Evolutionary conservation across 2,113 vertebrate genomes (phyloP).

Genomic region (Pardalotus punctatus): DNA sequence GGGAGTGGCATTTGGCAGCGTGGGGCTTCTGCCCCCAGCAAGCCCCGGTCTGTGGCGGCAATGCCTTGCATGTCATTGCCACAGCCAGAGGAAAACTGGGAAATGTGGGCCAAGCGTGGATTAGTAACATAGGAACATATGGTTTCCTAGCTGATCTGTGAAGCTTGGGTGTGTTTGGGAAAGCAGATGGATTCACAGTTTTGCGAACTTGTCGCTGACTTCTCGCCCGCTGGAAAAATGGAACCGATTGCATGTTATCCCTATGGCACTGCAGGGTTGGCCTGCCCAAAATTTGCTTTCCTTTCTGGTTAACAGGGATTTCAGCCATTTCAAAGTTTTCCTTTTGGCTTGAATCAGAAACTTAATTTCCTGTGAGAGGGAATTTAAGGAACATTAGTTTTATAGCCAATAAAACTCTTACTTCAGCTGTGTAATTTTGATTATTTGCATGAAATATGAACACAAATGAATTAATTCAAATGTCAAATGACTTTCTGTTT

Average conservation of each 20-base stretch:
- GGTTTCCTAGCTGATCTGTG: not conserved
- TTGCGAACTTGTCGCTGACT: not conserved
- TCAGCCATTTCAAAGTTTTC: not conserved
- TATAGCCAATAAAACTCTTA: not conserved
- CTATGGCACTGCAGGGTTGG: fast-evolving
- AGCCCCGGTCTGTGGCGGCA: not conserved
- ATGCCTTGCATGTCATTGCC: fast-evolving
- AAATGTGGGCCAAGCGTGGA: not conserved
- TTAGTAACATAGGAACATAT: not conserved
- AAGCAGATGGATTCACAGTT: fast-evolving
- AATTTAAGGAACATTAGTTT: constrained; percentile 6
- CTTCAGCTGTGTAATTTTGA: not conserved
- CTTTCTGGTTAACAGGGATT: not conserved
- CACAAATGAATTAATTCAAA: not conserved
- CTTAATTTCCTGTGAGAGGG: constrained; percentile 19
- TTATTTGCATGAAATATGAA: constrained; percentile 4
- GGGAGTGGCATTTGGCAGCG: fast-evolving
- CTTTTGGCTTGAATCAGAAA: not conserved
- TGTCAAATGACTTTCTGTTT: not conserved
- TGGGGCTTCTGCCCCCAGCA: not conserved
- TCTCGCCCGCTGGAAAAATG: not conserved
- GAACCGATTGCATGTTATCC: fast-evolving
- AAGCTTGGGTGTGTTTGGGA: not conserved
- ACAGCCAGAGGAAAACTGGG: not conserved
- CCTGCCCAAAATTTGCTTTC: not conserved